phyloP scores from a whole-genome alignment of 2,797 vertebrate species.

The Girardinus metallicus region DNA sequence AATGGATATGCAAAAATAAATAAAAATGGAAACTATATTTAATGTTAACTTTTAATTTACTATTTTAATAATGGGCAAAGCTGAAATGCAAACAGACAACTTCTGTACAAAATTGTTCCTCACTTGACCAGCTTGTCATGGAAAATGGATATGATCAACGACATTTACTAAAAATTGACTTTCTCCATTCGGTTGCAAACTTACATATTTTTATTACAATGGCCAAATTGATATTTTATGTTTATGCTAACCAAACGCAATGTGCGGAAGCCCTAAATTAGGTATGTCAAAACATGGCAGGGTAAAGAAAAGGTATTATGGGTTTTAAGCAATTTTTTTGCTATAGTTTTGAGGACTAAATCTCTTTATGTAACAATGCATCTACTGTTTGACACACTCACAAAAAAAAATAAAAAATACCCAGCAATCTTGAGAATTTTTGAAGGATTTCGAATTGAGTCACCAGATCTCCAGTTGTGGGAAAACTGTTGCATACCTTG shows the following conservation, averaged over 20 bases:
- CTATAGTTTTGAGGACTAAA: neutral
- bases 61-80: neutral
- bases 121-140: no score
- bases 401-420: neutral
- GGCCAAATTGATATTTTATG: neutral
- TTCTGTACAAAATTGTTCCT: neutral
- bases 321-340: neutral
- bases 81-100: neutral
- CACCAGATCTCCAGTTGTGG: neutral
- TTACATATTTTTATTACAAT: neutral
- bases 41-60: no score
- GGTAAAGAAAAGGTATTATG: neutral
- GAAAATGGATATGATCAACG: neutral
- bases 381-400: neutral
- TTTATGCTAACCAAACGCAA: neutral
- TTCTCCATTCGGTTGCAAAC: neutral
- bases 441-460: neutral
- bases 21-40: no score
- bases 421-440: neutral
- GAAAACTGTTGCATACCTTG: neutral
- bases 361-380: neutral
- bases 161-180: neutral
- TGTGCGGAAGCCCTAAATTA: neutral
- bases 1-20: no score
- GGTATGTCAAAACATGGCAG: neutral